Base-by-base conservation (phyloP, 1,140 invertebrate species). In the Stegodyphus mimosarum region DNA sequence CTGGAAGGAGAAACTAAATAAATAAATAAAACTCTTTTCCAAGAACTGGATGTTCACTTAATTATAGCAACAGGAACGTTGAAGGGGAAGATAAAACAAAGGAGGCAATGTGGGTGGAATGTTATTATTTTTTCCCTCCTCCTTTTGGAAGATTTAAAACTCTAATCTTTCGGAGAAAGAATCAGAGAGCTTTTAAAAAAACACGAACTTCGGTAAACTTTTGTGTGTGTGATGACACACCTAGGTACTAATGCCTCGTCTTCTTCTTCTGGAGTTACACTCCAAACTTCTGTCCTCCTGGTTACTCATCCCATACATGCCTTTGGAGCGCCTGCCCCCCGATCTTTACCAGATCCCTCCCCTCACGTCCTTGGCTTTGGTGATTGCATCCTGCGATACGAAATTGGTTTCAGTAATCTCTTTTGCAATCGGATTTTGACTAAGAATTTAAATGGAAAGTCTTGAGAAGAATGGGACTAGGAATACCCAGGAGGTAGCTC, bases 401-500 rank as follows among this genome's bases (percentile, higher is more conserved):
- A 84, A 84, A 84, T 84, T 84, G 81, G 72, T 84, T 84, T 76
- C 81, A 51, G 81, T 84, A 84, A 84, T 84, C 81, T 84, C 81
- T 75, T 75, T 84, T 55, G 81, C 72, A 84, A 84, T 84, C 81
- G 81, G 81, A 83, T 84, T 84, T 84, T 75, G 81, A 84, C 71
- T 84, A 84, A 84, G 81, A 84, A 84, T 84, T 84, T 84, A 84
- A 84, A 84, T 84, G 81, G 81, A 84, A 84, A 84, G 64, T 75
- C 72, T 75, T 48, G 72, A 66, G 15, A 74, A 51, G 63, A 66
- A 69, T 55, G 48, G 73, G 72, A 67, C 67, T 63, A 50, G 63
- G 81, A 84, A 83, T 83, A 51, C 81, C 81, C 81, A 75, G 7
- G 81, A 84, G 81, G 81, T 69, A 75, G 72, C 72, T 76, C 55